Evolutionary conservation across 2,888 invertebrate species (phyloP).

Genomic region (Myopa tessellatipennis): DNA sequence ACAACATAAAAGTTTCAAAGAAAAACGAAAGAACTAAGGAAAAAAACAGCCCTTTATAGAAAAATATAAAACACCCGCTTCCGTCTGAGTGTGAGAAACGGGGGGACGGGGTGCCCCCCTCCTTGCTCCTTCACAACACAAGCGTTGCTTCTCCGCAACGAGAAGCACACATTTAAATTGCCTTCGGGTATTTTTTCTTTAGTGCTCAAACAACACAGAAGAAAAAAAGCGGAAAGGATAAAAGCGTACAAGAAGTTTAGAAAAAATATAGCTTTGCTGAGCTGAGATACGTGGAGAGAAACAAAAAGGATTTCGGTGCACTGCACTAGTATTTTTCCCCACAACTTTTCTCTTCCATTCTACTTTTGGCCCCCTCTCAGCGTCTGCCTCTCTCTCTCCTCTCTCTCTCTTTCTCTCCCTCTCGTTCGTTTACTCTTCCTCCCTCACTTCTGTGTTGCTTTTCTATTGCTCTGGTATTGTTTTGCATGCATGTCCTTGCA

Average conservation of each 20-base stretch:
- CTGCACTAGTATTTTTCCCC: background rate
- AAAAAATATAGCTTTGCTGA: background rate
- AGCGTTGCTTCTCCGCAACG: background rate
- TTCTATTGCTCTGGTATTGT: background rate
- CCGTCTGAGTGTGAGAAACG: slow-evolving; percentile 23
- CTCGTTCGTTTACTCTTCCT: background rate
- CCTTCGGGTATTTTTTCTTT: slow-evolving; percentile 8
- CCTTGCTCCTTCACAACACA: background rate
- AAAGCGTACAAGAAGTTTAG: background rate
- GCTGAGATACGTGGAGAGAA: background rate
- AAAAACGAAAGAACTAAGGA: background rate
- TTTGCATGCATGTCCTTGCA: background rate
- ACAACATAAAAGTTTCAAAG: background rate
- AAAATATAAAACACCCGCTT: slow-evolving; percentile 35
- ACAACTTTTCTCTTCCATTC: background rate
- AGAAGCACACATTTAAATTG: slow-evolving; percentile 5
- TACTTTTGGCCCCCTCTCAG: background rate
- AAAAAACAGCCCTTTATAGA: slow-evolving; percentile 5
- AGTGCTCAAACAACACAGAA: background rate
- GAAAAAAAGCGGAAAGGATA: background rate
- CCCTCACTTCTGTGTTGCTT: background rate
- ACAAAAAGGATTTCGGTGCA: slow-evolving; percentile 18
- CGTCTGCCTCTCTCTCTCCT: background rate
- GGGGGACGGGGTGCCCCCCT: background rate
- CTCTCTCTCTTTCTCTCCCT: background rate